phyloP scores from a whole-genome alignment of 1,140 invertebrate genomes.

The Nasonia longicornis region DNA sequence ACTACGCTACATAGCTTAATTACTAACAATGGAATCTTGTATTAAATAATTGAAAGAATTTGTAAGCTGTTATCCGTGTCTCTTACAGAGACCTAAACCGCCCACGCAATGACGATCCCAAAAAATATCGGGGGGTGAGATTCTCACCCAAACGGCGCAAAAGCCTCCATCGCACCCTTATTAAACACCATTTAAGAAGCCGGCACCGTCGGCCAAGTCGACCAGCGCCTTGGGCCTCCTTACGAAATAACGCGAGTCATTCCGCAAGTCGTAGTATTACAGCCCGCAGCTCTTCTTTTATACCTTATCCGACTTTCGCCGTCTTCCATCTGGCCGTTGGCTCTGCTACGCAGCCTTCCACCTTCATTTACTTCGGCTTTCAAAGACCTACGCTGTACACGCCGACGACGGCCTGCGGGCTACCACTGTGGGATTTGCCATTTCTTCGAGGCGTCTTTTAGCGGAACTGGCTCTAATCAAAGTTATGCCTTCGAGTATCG shows the following conservation, averaged over 20 bases:
- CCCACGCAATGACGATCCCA: background rate
- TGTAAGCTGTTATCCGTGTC: too few species aligned
- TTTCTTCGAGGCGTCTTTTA: background rate
- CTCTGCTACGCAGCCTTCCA: constrained; percentile 14
- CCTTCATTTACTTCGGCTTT: constrained; percentile 42
- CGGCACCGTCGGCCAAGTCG: background rate
- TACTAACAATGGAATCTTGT: too few species aligned
- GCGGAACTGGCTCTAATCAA: background rate
- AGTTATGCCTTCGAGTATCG: background rate
- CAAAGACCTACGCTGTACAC: constrained; percentile 7
- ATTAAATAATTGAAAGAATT: too few species aligned
- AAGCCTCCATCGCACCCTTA: constrained; percentile 52
- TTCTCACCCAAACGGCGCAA: background rate
- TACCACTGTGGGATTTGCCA: background rate
- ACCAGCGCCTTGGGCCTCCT: constrained; percentile 16
- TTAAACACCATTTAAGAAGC: constrained; percentile 12
- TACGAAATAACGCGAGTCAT: constrained; percentile 34
- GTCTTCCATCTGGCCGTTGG: constrained; percentile 23
- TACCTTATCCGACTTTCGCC: background rate
- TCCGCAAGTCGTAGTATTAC: background rate
- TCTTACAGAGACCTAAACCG: too few species aligned
- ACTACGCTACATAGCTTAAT: too few species aligned
- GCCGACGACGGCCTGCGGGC: background rate
- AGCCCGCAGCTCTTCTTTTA: background rate
- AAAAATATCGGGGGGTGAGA: background rate